Percentiles rank a stretch among this genome's conserved stretches.
Conservation (phyloP, 2,888 invertebrate species). For the Morpho deidamia region DNA sequence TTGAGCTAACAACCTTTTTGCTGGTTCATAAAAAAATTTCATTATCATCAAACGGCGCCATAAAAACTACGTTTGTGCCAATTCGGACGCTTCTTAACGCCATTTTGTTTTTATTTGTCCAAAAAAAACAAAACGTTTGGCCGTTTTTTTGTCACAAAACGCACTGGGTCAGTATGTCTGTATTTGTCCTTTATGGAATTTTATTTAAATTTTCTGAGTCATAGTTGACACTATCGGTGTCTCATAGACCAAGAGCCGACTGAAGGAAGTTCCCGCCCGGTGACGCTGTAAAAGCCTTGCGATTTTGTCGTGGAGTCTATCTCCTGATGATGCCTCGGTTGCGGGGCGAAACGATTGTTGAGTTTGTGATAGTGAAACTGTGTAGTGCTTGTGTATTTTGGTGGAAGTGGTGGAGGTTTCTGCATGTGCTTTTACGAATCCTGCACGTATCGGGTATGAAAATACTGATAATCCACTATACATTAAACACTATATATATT, state of each 20-base stretch:
- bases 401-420: too few relatives aligned
- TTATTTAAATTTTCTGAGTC: slow-evolving; percentile 12
- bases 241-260: not conserved
- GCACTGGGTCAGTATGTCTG: slow-evolving; percentile 60
- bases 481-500: too few relatives aligned
- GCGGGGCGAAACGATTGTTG: too few relatives aligned
- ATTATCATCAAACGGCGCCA: slow-evolving; percentile 35
- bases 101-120: slow-evolving; percentile 47
- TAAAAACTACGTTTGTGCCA: slow-evolving; percentile 39
- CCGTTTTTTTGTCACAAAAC: slow-evolving; percentile 31
- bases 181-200: slow-evolving; percentile 40
- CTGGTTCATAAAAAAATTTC: slow-evolving; percentile 39
- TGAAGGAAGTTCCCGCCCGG: too few relatives aligned
- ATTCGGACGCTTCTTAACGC: slow-evolving; percentile 35
- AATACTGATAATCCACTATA: too few relatives aligned
- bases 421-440: too few relatives aligned
- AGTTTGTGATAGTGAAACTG: too few relatives aligned
- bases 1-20: slow-evolving; percentile 33
- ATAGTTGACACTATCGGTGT: slow-evolving; percentile 2
- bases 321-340: too few relatives aligned
- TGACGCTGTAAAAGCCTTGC: too few relatives aligned
- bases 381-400: too few relatives aligned
- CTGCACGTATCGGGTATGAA: too few relatives aligned
- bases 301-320: too few relatives aligned
- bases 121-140: slow-evolving; percentile 40